phyloP scores from a whole-genome alignment of 1,140 invertebrate species.

The Atta texana region DNA sequence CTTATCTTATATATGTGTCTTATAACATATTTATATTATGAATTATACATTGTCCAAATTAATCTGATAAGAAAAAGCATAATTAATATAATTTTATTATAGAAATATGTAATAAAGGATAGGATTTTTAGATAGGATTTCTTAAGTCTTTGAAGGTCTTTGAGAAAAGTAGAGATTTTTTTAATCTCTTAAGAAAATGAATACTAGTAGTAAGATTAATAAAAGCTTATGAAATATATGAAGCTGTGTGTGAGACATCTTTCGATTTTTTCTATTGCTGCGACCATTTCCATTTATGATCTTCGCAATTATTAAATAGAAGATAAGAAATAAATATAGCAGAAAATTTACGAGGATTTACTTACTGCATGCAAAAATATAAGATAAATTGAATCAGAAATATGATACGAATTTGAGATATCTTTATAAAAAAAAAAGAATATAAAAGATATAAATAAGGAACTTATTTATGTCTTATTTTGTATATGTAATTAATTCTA shows the following conservation, averaged over 20 bases:
- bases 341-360: not conserved
- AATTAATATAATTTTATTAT: constrained; percentile 23
- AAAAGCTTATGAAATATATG: not conserved
- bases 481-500: constrained; percentile 24
- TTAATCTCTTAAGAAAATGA: not conserved
- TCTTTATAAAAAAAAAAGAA: not conserved
- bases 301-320: not conserved
- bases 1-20: not conserved
- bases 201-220: not conserved
- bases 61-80: not conserved
- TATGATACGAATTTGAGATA: not conserved
- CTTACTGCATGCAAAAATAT: not conserved
- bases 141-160: not conserved
- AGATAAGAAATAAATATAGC: not conserved
- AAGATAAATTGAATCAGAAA: constrained; percentile 10
- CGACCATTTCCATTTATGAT: not conserved
- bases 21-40: constrained; percentile 26
- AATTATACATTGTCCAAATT: constrained; percentile 7
- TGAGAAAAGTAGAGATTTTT: not conserved
- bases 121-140: not conserved
- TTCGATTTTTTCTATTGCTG: not conserved
- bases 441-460: not conserved
- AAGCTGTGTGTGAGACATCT: not conserved
- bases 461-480: not conserved
- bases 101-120: not conserved